Evolutionary conservation across 2,797 vertebrate genomes (phyloP).

Genomic region (Myotis vivesi): DNA sequence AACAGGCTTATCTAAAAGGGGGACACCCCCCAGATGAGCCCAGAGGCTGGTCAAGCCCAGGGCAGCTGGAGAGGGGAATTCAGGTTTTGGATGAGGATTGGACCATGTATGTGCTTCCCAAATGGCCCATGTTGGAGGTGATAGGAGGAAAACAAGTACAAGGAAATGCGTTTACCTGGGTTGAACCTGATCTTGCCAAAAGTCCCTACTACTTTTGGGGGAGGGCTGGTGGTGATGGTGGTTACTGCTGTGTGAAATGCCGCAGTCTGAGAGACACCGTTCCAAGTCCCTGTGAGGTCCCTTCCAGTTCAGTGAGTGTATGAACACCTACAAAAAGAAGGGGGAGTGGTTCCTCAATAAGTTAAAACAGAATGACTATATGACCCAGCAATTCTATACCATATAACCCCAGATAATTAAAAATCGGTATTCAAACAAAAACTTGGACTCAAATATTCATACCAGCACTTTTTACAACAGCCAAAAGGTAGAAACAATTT

Average conservation of each 20-base stretch:
- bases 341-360: background rate
- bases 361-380: background rate
- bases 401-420: background rate
- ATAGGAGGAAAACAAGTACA: background rate
- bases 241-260: background rate
- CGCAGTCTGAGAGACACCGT: background rate
- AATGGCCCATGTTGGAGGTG: background rate
- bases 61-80: background rate
- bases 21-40: background rate
- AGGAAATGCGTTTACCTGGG: background rate
- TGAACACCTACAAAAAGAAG: background rate
- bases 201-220: background rate
- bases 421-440: background rate
- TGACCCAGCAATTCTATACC: background rate
- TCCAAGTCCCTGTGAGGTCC: background rate
- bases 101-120: background rate
- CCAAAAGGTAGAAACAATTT: background rate
- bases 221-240: background rate
- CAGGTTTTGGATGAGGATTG: background rate
- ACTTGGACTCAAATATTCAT: background rate
- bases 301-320: background rate
- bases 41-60: background rate
- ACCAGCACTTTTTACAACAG: background rate
- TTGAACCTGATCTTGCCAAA: background rate
- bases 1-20: background rate